Base-by-base conservation (phyloP, 2,113 vertebrate genomes). In the Octodon degus region DNA sequence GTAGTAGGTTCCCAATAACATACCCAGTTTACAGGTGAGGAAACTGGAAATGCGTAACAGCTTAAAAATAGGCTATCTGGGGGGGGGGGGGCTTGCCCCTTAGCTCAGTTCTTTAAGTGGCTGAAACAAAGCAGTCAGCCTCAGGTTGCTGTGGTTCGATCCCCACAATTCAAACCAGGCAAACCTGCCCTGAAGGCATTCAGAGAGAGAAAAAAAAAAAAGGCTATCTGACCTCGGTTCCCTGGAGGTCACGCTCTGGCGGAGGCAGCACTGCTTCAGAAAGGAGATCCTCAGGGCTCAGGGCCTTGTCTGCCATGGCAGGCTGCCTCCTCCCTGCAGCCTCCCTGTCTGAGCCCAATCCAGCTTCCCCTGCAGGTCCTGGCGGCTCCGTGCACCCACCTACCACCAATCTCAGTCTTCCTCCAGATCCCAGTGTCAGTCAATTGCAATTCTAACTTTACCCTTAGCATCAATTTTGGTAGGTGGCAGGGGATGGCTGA, bases 1-100 rank as follows among this genome's bases (percentile, higher is more conserved):
- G 43, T 2, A n/a, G 19, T 0, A 0, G 12, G 10, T 19, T 58
- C 43, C 62, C n/a, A 27, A 37, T 5, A 11, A 19, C 1, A 2
- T 16, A 13, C 30, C 32, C 32, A 0, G 30, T 62, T 30, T 14
- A 50, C 25, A 76, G 67, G 74, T 16, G 37, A 37, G 43, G n/a
- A 93, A 20, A 77, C 58, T 6, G 67, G 68, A 47, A 58, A 30
- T 14, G 19, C 63, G 17, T 43, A 50, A 19, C 0, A 0, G 11
- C 11, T 70, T 6, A 53, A 67, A 90, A 68, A 7, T 3, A 19
- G 79, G 30, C 47, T 6, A 1, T 13, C 13, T 50, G 43, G 43
- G 43, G 43, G 43, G 43, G 4, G 43, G 43, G 43, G 43, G 43
- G 43, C 43, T 6, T 43, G 43, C 43, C 43, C 43, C 43, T 43